Evolutionary conservation across 1,140 invertebrate genomes (phyloP).

Genomic region (Ridgeia piscesae): DNA sequence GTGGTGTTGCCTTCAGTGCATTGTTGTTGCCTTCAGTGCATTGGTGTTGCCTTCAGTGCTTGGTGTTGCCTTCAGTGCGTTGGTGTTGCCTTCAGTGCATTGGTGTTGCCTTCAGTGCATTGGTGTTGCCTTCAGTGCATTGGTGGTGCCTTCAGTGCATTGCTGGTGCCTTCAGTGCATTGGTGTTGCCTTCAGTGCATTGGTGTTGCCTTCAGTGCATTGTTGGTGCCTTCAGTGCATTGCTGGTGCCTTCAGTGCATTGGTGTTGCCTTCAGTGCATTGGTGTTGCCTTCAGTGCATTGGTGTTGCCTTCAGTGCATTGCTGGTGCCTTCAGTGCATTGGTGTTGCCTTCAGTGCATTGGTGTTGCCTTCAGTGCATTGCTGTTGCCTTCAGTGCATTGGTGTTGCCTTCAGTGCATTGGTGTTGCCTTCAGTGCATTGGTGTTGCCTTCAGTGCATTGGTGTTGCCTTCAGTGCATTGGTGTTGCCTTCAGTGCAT

Average conservation of each 20-base stretch:
- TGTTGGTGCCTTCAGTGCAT: neutral
- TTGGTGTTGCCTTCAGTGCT: neutral
- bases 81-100: neutral
- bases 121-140: neutral
- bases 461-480: neutral
- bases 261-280: neutral
- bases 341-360: neutral
- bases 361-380: neutral
- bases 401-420: neutral
- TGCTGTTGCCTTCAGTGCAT: neutral
- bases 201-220: neutral
- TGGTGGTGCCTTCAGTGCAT: neutral
- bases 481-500: neutral
- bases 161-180: neutral
- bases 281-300: neutral
- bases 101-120: neutral
- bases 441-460: neutral
- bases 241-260: neutral
- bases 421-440: neutral
- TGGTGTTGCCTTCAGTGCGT: neutral
- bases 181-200: neutral
- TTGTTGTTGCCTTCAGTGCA: neutral
- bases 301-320: neutral
- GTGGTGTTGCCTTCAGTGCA: too few relatives aligned
- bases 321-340: neutral